A percentile compares a stretch with the other conserved stretches of the same genome.
Evolutionary conservation across 2,113 vertebrate species (phyloP).

Genomic region (Plecotus auritus): DNA sequence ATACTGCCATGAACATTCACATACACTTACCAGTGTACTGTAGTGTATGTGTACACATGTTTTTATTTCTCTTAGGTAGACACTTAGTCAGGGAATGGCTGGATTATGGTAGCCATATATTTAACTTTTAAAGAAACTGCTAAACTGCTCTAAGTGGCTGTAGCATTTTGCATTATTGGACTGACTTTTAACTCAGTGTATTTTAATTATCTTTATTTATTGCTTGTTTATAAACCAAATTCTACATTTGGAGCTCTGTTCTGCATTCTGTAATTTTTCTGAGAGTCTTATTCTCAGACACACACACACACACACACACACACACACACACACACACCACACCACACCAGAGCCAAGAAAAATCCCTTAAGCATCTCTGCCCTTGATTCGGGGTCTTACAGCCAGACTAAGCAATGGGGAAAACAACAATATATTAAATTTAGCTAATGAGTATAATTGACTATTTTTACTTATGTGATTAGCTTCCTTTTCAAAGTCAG

Average conservation of each 20-base stretch:
- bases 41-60: not conserved
- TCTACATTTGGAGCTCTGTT: not conserved
- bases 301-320: not conserved
- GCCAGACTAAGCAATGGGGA: not conserved
- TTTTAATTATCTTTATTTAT: not conserved
- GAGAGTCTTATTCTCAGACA: not conserved
- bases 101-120: not conserved
- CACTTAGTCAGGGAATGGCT: not conserved
- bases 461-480: constrained; percentile 37
- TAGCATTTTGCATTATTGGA: not conserved
- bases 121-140: not conserved
- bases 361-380: not conserved
- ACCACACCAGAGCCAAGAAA: not conserved
- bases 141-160: not conserved
- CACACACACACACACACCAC: not conserved
- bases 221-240: not conserved
- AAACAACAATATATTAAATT: constrained; percentile 30
- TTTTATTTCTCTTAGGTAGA: not conserved
- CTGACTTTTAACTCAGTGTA: not conserved
- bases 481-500: constrained; percentile 36
- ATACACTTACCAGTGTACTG: not conserved
- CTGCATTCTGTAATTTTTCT: not conserved
- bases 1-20: not conserved
- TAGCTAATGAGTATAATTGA: constrained; percentile 5
- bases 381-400: not conserved